These are phyloP conservation scores for Ectemnius continuus DNA, from an alignment of 2,888 invertebrate species.

Conservation along the genomic window DNA sequence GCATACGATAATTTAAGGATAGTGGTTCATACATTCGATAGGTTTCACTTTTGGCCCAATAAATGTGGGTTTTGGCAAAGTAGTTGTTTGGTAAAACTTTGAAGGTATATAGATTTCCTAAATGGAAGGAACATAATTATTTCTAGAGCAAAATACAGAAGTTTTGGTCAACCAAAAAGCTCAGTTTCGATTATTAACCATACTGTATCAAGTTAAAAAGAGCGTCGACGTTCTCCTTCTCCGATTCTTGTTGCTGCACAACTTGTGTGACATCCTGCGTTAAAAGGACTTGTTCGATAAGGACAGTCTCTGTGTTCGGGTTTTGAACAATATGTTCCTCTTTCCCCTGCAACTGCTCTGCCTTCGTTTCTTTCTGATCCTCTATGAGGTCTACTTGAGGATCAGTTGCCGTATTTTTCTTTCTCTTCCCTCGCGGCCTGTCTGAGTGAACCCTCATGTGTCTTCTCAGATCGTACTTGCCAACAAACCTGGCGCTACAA, in stretches of 20 bases:
- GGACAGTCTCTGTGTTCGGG: conserved; percentile 57
- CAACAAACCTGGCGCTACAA: conserved; percentile 72
- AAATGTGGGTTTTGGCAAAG: too few relatives aligned
- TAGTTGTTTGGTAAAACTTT: too few relatives aligned
- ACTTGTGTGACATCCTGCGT: conserved; percentile 65
- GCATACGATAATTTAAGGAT: too few relatives aligned
- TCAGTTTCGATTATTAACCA: conserved; percentile 50
- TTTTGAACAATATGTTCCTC: conserved; percentile 42
- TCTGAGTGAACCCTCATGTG: conserved; percentile 73
- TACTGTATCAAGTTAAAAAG: conserved; percentile 72
- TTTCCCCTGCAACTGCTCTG: conserved; percentile 35
- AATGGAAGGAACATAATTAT: too few relatives aligned
- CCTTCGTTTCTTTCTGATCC: conserved; percentile 18
- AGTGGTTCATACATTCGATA: too few relatives aligned
- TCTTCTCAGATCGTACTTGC: conserved; percentile 72
- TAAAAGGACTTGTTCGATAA: conserved; percentile 70
- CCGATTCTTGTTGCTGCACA: conserved; percentile 67
- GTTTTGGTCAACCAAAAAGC: conserved; percentile 7
- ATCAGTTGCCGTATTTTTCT: conserved; percentile 36
- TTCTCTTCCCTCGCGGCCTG: conserved; percentile 59
- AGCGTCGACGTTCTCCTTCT: conserved; percentile 73
- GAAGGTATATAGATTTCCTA: too few relatives aligned
- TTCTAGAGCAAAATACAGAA: too few relatives aligned
- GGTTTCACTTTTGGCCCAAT: too few relatives aligned
- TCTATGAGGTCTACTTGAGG: not conserved